Evolutionary conservation across 2,113 vertebrate genomes (phyloP).

Genomic region (Neotoma lepida): DNA sequence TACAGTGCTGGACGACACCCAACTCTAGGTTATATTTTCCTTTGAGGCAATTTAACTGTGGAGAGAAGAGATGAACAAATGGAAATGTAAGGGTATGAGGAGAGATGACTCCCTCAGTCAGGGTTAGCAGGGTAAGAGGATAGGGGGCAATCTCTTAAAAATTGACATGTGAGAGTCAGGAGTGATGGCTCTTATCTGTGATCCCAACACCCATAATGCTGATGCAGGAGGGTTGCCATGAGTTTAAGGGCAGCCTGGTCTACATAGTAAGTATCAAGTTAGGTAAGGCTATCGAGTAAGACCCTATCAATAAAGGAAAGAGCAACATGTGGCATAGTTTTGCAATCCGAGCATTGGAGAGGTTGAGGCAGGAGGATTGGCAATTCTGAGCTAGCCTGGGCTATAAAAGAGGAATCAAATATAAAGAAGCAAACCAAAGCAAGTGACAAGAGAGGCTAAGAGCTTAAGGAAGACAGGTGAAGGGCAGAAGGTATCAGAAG

Average conservation of each 20-base stretch:
- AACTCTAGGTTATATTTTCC: background rate
- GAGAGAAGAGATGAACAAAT: background rate
- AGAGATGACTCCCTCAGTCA: too few relatives aligned
- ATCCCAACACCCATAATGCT: background rate
- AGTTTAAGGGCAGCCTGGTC: background rate
- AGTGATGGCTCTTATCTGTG: background rate
- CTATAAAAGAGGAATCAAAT: background rate
- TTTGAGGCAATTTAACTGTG: background rate
- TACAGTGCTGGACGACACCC: background rate
- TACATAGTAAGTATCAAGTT: background rate
- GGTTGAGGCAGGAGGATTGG: background rate
- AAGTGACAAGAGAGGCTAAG: background rate
- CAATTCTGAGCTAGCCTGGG: background rate
- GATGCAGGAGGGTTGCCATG: too few relatives aligned
- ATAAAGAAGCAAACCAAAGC: background rate
- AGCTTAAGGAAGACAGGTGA: background rate
- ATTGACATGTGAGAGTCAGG: background rate
- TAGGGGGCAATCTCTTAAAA: background rate
- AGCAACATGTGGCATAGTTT: background rate
- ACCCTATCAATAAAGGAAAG: background rate
- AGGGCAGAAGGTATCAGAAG: background rate
- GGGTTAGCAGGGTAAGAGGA: background rate
- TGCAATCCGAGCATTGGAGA: background rate
- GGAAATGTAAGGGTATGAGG: background rate
- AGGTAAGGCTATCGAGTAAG: background rate